phyloP scores from a whole-genome alignment of 1,140 invertebrate genomes.

The Luehdorfia chinensis region DNA sequence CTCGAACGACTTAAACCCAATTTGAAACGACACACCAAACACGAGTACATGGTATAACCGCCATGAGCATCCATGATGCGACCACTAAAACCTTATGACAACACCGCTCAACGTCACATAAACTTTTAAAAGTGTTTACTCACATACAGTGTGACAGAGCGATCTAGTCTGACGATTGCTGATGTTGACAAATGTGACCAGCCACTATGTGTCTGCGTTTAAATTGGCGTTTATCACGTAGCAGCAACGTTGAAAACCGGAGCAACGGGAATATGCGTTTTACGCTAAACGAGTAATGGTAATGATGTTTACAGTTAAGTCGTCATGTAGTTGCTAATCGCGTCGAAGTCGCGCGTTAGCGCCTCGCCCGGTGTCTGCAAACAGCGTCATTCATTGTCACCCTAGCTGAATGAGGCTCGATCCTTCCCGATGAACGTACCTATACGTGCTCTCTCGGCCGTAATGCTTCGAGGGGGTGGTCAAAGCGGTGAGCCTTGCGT shows the following conservation, averaged over 20 bases:
- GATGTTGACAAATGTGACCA: conserved; percentile 51
- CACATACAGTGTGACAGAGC: conserved; percentile 56
- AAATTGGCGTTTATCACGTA: conserved; percentile 7
- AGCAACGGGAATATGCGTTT: conserved; percentile 13
- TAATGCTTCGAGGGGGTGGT: conserved; percentile 24
- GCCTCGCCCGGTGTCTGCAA: conserved; percentile 71
- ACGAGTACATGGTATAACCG: conserved; percentile 27
- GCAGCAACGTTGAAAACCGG: neutral
- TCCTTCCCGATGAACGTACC: conserved; percentile 36
- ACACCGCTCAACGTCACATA: conserved; percentile 66
- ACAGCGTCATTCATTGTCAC: conserved; percentile 69
- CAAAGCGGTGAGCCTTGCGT: no score
- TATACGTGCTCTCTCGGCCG: conserved; percentile 23
- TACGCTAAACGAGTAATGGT: conserved; percentile 46
- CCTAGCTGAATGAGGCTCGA: conserved; percentile 46
- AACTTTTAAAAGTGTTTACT: conserved; percentile 73
- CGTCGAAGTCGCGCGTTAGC: conserved; percentile 64
- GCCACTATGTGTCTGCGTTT: conserved; percentile 23
- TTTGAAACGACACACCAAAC: conserved; percentile 59
- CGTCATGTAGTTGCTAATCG: conserved; percentile 69
- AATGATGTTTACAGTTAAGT: conserved; percentile 74
- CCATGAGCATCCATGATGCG: conserved; percentile 58
- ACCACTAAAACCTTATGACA: conserved; percentile 64
- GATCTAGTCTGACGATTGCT: conserved; percentile 61
- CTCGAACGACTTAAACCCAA: conserved; percentile 47